These are phyloP conservation scores for Drosophila littoralis DNA, from an alignment of 1,140 invertebrate genomes.

Conservation along the genomic window DNA sequence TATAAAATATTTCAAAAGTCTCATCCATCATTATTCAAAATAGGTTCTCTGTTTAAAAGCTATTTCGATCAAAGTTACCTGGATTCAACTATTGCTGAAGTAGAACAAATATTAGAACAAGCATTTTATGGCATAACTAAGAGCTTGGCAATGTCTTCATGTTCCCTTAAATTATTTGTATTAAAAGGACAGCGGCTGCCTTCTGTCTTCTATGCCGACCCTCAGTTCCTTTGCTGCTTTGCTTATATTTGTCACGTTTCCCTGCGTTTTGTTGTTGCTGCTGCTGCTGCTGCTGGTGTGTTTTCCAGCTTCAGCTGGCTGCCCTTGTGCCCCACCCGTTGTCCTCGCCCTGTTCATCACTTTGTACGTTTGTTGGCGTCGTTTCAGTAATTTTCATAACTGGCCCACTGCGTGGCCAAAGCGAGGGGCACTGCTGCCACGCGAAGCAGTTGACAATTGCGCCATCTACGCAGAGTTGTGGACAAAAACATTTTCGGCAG, in stretches of 20 bases:
- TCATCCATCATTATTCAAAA: too few species aligned
- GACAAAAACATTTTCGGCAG: constrained; percentile 75
- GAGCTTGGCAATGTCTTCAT: too few species aligned
- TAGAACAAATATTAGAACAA: too few species aligned
- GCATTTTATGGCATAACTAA: too few species aligned
- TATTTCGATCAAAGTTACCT: too few species aligned
- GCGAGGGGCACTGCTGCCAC: constrained; percentile 26
- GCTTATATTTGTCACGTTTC: constrained; percentile 75
- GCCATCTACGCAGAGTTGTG: constrained; percentile 52
- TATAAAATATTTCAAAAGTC: too few species aligned
- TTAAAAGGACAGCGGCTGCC: constrained; percentile 23
- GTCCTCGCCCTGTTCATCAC: constrained; percentile 21
- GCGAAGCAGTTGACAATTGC: constrained; percentile 68
- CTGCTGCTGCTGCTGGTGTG: constrained; percentile 38
- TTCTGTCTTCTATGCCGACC: constrained; percentile 19
- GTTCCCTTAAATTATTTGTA: too few species aligned
- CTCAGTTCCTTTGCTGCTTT: constrained; percentile 25
- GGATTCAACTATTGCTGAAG: too few species aligned
- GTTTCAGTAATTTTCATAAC: constrained; percentile 82
- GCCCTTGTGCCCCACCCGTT: constrained; percentile 1
- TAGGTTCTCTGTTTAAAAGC: too few species aligned
- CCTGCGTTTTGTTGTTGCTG: constrained; percentile 52
- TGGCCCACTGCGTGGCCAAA: constrained; percentile 42
- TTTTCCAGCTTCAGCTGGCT: constrained; percentile 37
- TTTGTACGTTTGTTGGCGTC: constrained; percentile 62